These are phyloP conservation scores for Vipera latastei DNA, from an alignment of 2,797 vertebrate species.

Conservation along the genomic window DNA sequence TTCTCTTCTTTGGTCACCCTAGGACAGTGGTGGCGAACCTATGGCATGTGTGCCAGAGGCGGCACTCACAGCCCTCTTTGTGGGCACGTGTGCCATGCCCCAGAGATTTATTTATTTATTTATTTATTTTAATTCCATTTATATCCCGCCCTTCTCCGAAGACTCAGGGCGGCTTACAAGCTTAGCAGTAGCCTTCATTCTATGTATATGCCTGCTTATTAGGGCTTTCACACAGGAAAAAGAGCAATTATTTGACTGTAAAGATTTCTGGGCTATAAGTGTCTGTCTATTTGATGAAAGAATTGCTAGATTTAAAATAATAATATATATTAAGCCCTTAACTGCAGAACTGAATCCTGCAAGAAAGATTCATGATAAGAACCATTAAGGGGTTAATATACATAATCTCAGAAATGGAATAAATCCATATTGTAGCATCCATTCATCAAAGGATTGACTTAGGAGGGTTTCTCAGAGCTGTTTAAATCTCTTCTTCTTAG, in stretches of 20 bases:
- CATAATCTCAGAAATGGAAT: not conserved
- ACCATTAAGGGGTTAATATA: not conserved
- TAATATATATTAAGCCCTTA: not conserved
- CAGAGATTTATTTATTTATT: no score
- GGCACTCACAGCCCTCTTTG: no score
- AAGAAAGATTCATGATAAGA: not conserved
- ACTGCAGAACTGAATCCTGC: not conserved
- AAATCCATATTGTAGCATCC: not conserved
- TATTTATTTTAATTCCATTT: no score
- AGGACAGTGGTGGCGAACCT: no score
- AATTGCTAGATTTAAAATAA: not conserved
- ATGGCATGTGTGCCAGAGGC: no score
- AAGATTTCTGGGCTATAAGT: not conserved
- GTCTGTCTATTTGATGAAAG: not conserved
- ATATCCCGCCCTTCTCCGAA: no score
- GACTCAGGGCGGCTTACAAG: no score
- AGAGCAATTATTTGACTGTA: not conserved
- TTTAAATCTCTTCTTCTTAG: not conserved
- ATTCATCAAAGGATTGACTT: not conserved
- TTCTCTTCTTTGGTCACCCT: not conserved
- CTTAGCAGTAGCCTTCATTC: no score
- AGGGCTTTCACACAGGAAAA: not conserved
- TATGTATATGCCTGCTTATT: no score
- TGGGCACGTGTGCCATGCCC: no score
- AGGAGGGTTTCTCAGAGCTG: not conserved